Percentiles rank a stretch among this genome's conserved stretches.
These are phyloP conservation scores for Chunga burmeisteri DNA, from an alignment of 2,113 vertebrate species.

Conservation along the genomic window DNA sequence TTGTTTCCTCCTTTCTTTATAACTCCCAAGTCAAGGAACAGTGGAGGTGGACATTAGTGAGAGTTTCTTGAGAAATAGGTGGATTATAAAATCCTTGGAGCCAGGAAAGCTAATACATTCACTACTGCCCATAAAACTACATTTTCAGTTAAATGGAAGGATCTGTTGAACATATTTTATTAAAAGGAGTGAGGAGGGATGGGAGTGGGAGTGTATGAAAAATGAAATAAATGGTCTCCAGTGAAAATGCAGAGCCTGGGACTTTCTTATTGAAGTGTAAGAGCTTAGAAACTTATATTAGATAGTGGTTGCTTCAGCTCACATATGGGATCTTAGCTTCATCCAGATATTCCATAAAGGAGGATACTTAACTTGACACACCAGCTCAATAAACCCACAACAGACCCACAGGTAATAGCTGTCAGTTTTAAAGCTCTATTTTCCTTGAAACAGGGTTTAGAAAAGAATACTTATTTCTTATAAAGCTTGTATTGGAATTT, in stretches of 20 bases:
- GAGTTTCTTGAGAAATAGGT: neutral
- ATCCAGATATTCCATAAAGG: neutral
- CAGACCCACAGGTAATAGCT: neutral
- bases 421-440: neutral
- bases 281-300: neutral
- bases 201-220: neutral
- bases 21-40: neutral
- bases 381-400: neutral
- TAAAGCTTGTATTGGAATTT: neutral
- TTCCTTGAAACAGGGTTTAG: neutral
- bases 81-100: neutral
- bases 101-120: neutral
- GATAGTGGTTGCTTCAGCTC: neutral
- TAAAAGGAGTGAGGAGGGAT: neutral
- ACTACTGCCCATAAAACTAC: neutral
- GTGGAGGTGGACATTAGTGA: neutral
- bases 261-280: neutral
- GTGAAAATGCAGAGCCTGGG: neutral
- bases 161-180: neutral
- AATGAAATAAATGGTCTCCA: neutral
- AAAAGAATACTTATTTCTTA: neutral
- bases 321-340: neutral
- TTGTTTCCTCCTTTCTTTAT: neutral
- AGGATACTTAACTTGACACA: neutral
- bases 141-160: neutral